These are phyloP conservation scores for Pseudomyrmex sp. DNA, from an alignment of 1,140 invertebrate species.

Conservation along the genomic window DNA sequence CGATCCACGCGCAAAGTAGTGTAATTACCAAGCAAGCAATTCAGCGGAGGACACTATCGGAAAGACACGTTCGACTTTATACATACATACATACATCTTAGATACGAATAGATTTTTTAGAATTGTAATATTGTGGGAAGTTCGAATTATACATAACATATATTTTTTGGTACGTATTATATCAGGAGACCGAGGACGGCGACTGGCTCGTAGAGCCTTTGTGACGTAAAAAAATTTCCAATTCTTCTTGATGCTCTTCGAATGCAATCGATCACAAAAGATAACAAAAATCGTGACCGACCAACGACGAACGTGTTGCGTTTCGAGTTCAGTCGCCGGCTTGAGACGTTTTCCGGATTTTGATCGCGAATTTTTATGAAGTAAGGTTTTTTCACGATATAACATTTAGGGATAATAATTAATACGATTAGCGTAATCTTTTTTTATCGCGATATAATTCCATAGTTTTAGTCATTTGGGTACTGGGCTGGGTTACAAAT, in stretches of 20 bases:
- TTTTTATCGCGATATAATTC: slow-evolving; percentile 38
- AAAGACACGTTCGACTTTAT: slow-evolving; percentile 29
- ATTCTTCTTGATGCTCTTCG: too few relatives aligned
- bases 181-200: slow-evolving; percentile 2
- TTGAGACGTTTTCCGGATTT: background rate
- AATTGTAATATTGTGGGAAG: slow-evolving; percentile 37
- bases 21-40: background rate
- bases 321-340: too few relatives aligned
- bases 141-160: slow-evolving; percentile 56
- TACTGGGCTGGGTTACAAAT: slow-evolving; percentile 26
- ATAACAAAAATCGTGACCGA: too few relatives aligned
- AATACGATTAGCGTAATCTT: slow-evolving; percentile 33
- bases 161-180: slow-evolving; percentile 46
- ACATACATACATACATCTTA: background rate
- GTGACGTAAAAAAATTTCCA: too few relatives aligned
- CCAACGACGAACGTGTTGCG: too few relatives aligned
- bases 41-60: slow-evolving; percentile 20
- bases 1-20: slow-evolving; percentile 4
- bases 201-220: too few relatives aligned
- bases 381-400: slow-evolving; percentile 31
- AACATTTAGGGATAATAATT: slow-evolving; percentile 10
- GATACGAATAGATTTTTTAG: slow-evolving; percentile 50
- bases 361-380: slow-evolving; percentile 26
- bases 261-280: too few relatives aligned
- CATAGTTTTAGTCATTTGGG: slow-evolving; percentile 27